Percentiles rank a stretch among this genome's conserved stretches.
These are phyloP conservation scores for Pseudonaja textilis DNA, from an alignment of 2,113 vertebrate genomes.

Conservation along the genomic window DNA sequence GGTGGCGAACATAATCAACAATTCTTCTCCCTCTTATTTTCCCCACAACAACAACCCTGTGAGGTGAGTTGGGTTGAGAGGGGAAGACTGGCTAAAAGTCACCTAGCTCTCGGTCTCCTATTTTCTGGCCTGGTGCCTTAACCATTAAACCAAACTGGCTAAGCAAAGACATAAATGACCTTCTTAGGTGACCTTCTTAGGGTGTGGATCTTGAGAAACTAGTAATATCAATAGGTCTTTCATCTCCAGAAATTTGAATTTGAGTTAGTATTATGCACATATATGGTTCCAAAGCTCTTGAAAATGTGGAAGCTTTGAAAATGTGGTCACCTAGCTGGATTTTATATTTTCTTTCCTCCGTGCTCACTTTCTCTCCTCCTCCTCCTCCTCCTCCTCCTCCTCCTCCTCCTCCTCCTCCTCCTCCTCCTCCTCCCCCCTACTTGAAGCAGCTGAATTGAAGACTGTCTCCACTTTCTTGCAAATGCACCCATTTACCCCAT, in stretches of 20 bases:
- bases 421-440: neutral
- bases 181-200: neutral
- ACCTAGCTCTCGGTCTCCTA: neutral
- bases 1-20: neutral
- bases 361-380: slow-evolving; percentile 9
- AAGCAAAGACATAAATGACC: neutral
- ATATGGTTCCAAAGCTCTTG: neutral
- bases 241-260: neutral
- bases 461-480: slow-evolving; percentile 41
- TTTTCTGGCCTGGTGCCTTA: neutral
- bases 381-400: neutral
- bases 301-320: neutral
- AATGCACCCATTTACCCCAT: slow-evolving; percentile 21
- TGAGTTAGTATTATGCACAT: slow-evolving; percentile 4
- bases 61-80: neutral
- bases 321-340: slow-evolving; percentile 7
- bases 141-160: neutral
- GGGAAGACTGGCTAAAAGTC: neutral
- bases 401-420: neutral
- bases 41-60: neutral
- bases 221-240: neutral
- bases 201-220: rapidly evolving
- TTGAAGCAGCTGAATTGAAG: slow-evolving; percentile 34
- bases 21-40: neutral
- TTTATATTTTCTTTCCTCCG: neutral